phyloP scores from a whole-genome alignment of 2,113 vertebrate genomes.

The Notechis scutatus region DNA sequence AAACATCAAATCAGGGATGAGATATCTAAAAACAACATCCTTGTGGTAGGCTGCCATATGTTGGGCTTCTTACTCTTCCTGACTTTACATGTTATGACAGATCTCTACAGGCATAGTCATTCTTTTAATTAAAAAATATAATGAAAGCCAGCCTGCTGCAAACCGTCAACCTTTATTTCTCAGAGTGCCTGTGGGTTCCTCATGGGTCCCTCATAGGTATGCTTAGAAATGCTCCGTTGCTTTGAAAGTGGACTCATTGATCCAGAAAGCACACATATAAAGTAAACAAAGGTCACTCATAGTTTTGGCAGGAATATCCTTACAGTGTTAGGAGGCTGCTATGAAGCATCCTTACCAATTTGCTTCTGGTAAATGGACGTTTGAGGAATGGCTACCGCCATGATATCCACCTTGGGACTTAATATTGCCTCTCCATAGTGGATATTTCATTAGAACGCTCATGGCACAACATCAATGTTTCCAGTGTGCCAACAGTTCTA shows the following conservation, averaged over 20 bases:
- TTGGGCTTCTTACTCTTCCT: background rate
- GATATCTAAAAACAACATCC: background rate
- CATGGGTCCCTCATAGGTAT: background rate
- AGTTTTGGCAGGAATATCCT: background rate
- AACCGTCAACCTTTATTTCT: background rate
- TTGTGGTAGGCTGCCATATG: background rate
- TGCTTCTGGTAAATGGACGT: background rate
- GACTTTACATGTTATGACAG: background rate
- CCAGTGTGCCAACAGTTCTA: background rate
- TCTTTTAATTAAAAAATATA: background rate
- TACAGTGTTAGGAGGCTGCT: background rate
- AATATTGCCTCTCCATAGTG: background rate
- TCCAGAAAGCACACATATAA: background rate
- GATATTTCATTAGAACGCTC: background rate
- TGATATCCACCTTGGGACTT: background rate
- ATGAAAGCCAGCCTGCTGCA: background rate
- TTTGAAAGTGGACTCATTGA: background rate
- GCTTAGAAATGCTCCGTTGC: background rate
- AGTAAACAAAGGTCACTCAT: background rate
- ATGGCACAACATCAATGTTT: background rate
- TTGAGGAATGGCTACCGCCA: background rate
- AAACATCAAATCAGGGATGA: background rate
- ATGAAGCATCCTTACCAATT: background rate
- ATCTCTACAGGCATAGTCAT: background rate
- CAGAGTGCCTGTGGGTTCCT: background rate